Evolutionary conservation across 1,140 invertebrate genomes (phyloP).

Genomic region (Trissolcus basalis): DNA sequence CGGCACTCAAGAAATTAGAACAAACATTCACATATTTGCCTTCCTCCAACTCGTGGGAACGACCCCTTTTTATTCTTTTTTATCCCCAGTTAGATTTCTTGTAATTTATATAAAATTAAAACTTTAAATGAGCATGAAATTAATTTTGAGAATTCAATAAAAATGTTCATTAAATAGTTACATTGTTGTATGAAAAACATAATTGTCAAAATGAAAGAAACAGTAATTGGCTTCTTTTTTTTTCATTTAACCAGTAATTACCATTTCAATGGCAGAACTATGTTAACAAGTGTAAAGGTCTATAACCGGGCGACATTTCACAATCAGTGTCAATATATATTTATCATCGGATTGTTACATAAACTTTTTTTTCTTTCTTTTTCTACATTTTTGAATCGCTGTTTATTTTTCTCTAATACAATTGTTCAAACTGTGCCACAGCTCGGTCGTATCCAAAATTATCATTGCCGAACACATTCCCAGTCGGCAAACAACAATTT

Average conservation of each 20-base stretch:
- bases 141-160: no score
- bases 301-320: constrained; percentile 27
- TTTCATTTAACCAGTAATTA: constrained; percentile 20
- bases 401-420: constrained; percentile 4
- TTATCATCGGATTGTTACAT: constrained; percentile 44
- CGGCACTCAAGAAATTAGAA: constrained; percentile 53
- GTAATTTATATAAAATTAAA: neutral
- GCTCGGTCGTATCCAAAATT: no score
- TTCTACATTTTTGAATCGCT: constrained; percentile 27
- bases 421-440: constrained; percentile 33
- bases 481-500: neutral
- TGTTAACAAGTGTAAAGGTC: constrained; percentile 50
- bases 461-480: neutral
- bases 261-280: constrained; percentile 52
- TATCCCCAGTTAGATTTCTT: neutral
- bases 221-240: no score
- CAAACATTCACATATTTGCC: constrained; percentile 42
- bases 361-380: constrained; percentile 32
- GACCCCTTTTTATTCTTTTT: neutral
- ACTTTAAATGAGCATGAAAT: no score
- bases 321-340: constrained; percentile 52
- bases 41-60: constrained; percentile 36
- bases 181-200: no score
- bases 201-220: no score
- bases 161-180: no score